Base-by-base conservation (phyloP, 2,888 invertebrate genomes). In the Siphlonurus alternatus region DNA sequence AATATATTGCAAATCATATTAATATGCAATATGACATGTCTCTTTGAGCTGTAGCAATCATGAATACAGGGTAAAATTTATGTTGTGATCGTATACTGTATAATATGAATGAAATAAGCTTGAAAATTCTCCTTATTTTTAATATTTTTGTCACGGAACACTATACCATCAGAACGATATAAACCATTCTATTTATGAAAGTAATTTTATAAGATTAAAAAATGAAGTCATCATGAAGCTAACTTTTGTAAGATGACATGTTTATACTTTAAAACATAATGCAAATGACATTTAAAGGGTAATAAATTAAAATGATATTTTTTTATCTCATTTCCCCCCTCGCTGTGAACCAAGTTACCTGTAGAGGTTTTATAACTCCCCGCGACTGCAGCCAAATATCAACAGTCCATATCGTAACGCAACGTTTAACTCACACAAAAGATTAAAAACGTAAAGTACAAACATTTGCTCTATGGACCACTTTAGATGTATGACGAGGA, bases 321-420 rank as follows among this genome's bases (percentile, higher is more conserved):
- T 38, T 38, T 38, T n/a, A n/a, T n/a, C n/a, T 38, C 38, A 56
- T 56, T 56, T n/a, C 56, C 56, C 22, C n/a, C 22, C 20, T 56
- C 20, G 20, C 56, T 20, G 56, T 3, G 5, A 10, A 56, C n/a
- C 7, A 56, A n/a, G 20, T 22, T n/a, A 56, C 56, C 56, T 56
- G 56, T 20, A n/a, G n/a, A n/a, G n/a, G n/a, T n/a, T n/a, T n/a
- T n/a, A n/a, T n/a, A n/a, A n/a, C n/a, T n/a, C n/a, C n/a, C n/a
- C n/a, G n/a, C n/a, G n/a, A 38, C 38, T 5, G 15, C 38, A 10
- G 38, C 38, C 56, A 22, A 56, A 56, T 56, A 56, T 56, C 20
- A 56, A 56, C 56, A 56, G 56, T 22, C n/a, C 56, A 56, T 56
- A 56, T 56, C 22, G 56, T 56, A 56, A 56, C 56, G 56, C 15